phyloP scores from a whole-genome alignment of 2,888 invertebrate genomes.

The Meghimatium bilineatum region DNA sequence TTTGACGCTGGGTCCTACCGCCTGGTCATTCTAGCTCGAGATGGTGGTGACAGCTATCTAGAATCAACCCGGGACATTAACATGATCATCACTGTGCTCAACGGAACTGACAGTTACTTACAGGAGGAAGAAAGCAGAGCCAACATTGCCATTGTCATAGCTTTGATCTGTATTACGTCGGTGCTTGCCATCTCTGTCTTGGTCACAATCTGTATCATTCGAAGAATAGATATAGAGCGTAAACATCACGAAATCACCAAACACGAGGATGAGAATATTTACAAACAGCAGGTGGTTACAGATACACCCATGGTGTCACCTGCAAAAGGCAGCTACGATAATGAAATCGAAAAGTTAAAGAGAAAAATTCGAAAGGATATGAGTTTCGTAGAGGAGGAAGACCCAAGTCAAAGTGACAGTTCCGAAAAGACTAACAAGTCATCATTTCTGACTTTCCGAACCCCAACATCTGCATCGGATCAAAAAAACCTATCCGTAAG shows the following conservation, averaged over 20 bases:
- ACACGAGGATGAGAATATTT: conserved; percentile 54
- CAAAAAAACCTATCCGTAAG: conserved; percentile 64
- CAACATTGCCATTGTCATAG: conserved; percentile 65
- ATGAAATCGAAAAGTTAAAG: conserved; percentile 63
- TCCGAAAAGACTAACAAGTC: conserved; percentile 61
- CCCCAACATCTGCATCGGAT: conserved; percentile 59
- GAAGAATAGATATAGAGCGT: conserved; percentile 60
- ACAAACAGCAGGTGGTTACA: conserved; percentile 45
- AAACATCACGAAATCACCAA: conserved; percentile 51
- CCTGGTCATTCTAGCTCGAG: conserved; percentile 66
- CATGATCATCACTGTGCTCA: conserved; percentile 59
- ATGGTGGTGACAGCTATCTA: conserved; percentile 58
- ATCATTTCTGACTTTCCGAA: conserved; percentile 65
- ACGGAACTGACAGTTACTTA: conserved; percentile 54
- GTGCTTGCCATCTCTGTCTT: conserved; percentile 64
- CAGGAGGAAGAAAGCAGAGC: conserved; percentile 51
- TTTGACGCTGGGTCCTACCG: conserved; percentile 61
- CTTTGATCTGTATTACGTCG: conserved; percentile 66
- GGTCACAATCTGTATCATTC: conserved; percentile 63
- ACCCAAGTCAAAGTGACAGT: conserved; percentile 55
- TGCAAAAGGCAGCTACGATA: conserved; percentile 46
- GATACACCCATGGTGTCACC: conserved; percentile 10
- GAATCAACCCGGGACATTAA: conserved; percentile 59
- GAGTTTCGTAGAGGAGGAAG: conserved; percentile 66
- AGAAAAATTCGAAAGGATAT: conserved; percentile 66